These are phyloP conservation scores for Rhynchopsitta pachyrhyncha DNA, from an alignment of 2,113 vertebrate genomes.

Conservation along the genomic window DNA sequence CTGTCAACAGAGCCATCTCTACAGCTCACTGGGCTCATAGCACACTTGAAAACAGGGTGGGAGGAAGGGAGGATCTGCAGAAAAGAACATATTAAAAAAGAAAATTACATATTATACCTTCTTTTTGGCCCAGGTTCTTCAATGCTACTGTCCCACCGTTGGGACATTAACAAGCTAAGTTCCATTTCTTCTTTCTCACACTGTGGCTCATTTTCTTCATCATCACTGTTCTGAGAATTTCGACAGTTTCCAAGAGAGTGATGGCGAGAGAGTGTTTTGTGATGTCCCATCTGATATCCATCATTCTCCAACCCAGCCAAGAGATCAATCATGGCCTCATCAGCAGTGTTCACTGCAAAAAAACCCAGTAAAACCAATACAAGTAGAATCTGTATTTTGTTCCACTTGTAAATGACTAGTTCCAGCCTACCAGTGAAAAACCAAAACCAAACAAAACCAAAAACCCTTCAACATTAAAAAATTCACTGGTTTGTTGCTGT, in stretches of 20 bases:
- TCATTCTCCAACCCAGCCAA: slow-evolving; percentile 90
- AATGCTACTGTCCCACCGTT: slow-evolving; percentile 88
- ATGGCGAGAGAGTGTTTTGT: slow-evolving; percentile 74
- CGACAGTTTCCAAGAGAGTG: slow-evolving; percentile 72
- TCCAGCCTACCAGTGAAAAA: background rate
- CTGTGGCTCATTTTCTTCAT: slow-evolving; percentile 92
- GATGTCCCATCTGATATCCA: slow-evolving; percentile 78
- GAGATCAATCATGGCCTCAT: slow-evolving; percentile 87
- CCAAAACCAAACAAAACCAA: background rate
- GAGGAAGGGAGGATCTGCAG: background rate
- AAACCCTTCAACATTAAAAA: background rate
- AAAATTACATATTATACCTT: slow-evolving; percentile 70
- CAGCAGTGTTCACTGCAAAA: slow-evolving; percentile 81
- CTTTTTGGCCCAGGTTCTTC: slow-evolving; percentile 72
- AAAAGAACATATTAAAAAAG: background rate
- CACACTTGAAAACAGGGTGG: background rate
- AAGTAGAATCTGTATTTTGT: slow-evolving; percentile 26
- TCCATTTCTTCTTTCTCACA: slow-evolving; percentile 90
- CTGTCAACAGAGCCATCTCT: background rate
- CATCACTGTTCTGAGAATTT: slow-evolving; percentile 92
- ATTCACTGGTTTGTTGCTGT: background rate
- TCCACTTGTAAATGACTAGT: background rate
- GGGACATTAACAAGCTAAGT: slow-evolving; percentile 94
- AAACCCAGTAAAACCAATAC: background rate
- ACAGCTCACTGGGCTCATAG: background rate